Evolutionary conservation across 1,140 invertebrate species (phyloP).

Genomic region (Drosophila arawakana): DNA sequence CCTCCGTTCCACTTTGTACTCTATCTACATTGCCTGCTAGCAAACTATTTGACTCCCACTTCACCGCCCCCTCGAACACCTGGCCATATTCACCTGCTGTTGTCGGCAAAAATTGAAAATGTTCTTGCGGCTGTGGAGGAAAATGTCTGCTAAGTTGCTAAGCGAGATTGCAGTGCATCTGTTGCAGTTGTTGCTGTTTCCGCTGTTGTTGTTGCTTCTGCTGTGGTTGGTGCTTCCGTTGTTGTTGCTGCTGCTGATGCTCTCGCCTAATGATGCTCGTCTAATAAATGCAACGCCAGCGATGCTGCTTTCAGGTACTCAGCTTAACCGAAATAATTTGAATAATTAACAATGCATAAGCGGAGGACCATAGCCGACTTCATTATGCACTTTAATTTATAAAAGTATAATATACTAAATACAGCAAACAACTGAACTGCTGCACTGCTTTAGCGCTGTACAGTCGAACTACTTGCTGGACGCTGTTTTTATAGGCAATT

Average conservation of each 20-base stretch:
- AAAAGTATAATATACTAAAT: too few relatives aligned
- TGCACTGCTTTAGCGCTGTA: too few relatives aligned
- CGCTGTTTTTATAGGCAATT: too few relatives aligned
- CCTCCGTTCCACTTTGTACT: not conserved
- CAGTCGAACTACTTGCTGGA: too few relatives aligned
- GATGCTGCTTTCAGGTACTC: not conserved
- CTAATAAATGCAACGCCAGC: slow-evolving; percentile 36
- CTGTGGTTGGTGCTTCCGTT: slow-evolving; percentile 1
- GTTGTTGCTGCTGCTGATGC: slow-evolving; percentile 18
- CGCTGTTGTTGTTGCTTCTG: not conserved
- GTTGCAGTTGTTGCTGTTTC: slow-evolving; percentile 1
- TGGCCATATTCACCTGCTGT: slow-evolving; percentile 54
- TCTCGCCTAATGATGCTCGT: slow-evolving; percentile 38
- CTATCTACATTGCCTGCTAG: not conserved
- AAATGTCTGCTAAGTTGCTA: slow-evolving; percentile 45
- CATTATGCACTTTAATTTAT: too few relatives aligned
- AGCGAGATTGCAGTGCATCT: slow-evolving; percentile 28
- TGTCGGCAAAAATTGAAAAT: slow-evolving; percentile 76
- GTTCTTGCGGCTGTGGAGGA: slow-evolving; percentile 52
- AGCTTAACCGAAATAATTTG: slow-evolving; percentile 16
- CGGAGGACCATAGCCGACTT: too few relatives aligned
- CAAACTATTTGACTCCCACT: slow-evolving; percentile 1
- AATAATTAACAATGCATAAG: slow-evolving; percentile 31
- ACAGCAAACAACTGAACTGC: too few relatives aligned
- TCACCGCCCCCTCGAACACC: slow-evolving; percentile 5